phyloP scores from a whole-genome alignment of 1,140 invertebrate species.

The Meloidogyne chitwoodi region DNA sequence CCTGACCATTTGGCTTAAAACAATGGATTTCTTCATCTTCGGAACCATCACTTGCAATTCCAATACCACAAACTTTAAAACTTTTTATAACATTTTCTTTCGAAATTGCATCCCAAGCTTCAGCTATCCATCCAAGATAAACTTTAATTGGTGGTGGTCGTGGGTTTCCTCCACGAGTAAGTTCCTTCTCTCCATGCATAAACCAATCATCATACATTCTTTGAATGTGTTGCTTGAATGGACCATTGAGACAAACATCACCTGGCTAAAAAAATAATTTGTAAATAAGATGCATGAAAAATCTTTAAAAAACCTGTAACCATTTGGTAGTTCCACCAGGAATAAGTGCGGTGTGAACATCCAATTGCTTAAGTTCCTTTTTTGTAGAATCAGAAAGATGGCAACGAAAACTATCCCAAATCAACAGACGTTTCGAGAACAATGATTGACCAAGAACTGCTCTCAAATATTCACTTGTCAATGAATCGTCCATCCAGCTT shows the following conservation, averaged over 20 bases:
- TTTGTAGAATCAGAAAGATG: neutral
- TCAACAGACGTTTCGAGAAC: neutral
- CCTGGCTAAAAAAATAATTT: neutral
- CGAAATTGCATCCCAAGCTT: conserved; percentile 1
- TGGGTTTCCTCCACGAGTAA: neutral
- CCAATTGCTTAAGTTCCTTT: neutral
- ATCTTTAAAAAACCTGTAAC: neutral
- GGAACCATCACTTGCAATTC: neutral
- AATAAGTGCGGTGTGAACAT: neutral
- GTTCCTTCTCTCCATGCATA: neutral
- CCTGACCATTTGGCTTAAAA: neutral
- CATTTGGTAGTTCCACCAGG: neutral
- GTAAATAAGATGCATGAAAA: neutral
- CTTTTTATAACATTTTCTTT: neutral
- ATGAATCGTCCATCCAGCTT: neutral
- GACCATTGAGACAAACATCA: neutral
- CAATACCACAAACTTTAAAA: neutral
- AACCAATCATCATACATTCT: neutral
- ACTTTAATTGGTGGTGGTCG: neutral
- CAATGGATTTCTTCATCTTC: neutral
- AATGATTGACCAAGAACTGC: neutral
- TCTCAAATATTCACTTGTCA: neutral
- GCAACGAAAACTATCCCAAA: neutral
- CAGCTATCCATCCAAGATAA: neutral
- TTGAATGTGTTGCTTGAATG: neutral